Conservation (phyloP, 2,797 vertebrate genomes). For the Micropoecilia bifurca region DNA sequence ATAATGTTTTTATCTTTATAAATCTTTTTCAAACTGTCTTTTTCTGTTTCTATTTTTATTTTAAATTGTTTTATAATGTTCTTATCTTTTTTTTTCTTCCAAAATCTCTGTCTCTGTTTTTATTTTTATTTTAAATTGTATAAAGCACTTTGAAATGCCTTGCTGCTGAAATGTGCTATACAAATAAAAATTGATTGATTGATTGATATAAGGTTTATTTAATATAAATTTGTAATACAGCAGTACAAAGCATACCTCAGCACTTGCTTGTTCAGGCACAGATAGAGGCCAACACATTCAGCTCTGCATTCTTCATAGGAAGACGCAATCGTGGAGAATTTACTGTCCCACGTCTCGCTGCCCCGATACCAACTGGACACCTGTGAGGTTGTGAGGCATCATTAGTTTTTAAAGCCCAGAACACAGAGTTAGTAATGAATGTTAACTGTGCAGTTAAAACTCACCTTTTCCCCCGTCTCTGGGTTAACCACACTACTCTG, state of each 20-base stretch:
- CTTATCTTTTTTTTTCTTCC: no score
- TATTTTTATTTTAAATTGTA: no score
- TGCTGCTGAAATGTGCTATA: no score
- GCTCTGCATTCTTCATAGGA: conserved; percentile 93
- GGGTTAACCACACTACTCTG: conserved; percentile 85
- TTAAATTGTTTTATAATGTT: no score
- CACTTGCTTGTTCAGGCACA: conserved; percentile 88
- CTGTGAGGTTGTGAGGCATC: conserved; percentile 59
- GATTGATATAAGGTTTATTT: background rate
- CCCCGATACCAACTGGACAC: conserved; percentile 90
- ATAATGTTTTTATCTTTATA: no score
- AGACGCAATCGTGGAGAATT: conserved; percentile 91
- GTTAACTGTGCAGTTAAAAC: conserved; percentile 34
- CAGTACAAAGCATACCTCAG: conserved; percentile 79
- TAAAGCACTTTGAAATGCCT: no score
- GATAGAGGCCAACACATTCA: conserved; percentile 91
- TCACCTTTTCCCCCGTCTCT: conserved; percentile 88
- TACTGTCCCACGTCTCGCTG: conserved; percentile 94
- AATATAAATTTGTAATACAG: background rate
- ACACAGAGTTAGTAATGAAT: background rate
- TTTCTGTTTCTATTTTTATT: no score
- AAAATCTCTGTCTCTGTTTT: no score
- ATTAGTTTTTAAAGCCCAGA: background rate
- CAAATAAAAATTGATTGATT: no score
- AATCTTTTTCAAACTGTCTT: no score